Percentiles rank a stretch among this genome's conserved stretches.
These are phyloP conservation scores for Leucophora obtusa DNA, from an alignment of 2,888 invertebrate genomes.

Conservation along the genomic window DNA sequence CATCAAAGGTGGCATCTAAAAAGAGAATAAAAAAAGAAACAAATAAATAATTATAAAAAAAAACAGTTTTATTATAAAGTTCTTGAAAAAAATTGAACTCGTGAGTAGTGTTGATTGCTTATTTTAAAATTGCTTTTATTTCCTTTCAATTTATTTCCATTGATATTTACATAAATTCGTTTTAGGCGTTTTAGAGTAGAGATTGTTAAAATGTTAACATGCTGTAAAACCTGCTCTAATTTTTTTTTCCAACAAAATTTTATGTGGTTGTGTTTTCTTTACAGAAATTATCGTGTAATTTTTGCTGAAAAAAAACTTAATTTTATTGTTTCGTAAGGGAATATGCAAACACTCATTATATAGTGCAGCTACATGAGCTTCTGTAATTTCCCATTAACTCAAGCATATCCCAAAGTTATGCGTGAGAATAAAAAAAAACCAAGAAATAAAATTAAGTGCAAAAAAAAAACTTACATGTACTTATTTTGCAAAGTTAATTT, in stretches of 20 bases:
- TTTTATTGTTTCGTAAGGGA: slow-evolving; percentile 11
- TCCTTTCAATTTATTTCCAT: neutral
- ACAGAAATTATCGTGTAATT: slow-evolving; percentile 8
- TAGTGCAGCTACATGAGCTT: slow-evolving; percentile 30
- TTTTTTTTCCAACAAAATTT: neutral
- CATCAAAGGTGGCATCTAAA: slow-evolving; percentile 73
- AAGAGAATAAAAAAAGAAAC: slow-evolving; percentile 42
- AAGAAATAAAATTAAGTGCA: neutral
- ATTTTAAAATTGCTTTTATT: neutral
- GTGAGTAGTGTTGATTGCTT: too few species aligned
- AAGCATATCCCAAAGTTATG: slow-evolving; percentile 76
- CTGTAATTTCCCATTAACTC: slow-evolving; percentile 70
- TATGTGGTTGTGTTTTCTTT: neutral
- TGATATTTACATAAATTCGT: neutral
- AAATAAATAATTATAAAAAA: slow-evolving; percentile 18
- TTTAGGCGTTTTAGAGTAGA: too few species aligned
- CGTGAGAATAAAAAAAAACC: slow-evolving; percentile 73
- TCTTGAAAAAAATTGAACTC: too few species aligned
- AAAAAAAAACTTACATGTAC: slow-evolving; percentile 21
- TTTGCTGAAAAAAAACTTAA: slow-evolving; percentile 7
- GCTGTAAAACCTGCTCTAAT: slow-evolving; percentile 7
- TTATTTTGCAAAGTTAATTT: slow-evolving; percentile 6
- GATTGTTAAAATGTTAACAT: neutral
- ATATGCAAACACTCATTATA: slow-evolving; percentile 12
- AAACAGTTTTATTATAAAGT: too few species aligned